A percentile compares a stretch with the other conserved stretches of the same genome.
Conservation (phyloP, 2,888 invertebrate species). For the Agriopis marginaria region DNA sequence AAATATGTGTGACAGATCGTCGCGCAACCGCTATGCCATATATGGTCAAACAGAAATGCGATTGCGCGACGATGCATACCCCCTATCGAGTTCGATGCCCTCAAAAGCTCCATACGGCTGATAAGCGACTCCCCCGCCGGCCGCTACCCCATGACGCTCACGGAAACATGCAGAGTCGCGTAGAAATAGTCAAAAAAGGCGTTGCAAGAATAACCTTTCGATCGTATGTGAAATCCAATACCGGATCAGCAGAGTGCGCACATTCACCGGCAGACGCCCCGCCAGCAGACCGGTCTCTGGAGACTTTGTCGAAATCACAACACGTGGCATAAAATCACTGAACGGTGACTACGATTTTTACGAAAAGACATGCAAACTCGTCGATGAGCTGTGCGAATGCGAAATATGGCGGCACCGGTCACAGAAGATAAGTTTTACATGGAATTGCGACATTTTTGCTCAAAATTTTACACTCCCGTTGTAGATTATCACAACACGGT, state of each 20-base stretch:
- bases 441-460: constrained; percentile 63
- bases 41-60: constrained; percentile 81
- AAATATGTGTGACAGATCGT: constrained; percentile 71
- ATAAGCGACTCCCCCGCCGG: constrained; percentile 53
- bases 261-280: constrained; percentile 51
- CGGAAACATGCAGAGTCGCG: constrained; percentile 24
- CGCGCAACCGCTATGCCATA: constrained; percentile 75
- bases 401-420: constrained; percentile 86
- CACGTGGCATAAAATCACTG: constrained; percentile 85
- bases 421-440: constrained; percentile 64
- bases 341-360: constrained; percentile 80
- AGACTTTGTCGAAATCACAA: constrained; percentile 66
- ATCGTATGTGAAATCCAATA: constrained; percentile 83
- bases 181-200: constrained; percentile 78
- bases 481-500: constrained; percentile 65
- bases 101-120: constrained; percentile 59
- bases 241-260: constrained; percentile 58
- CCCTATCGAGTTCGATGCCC: constrained; percentile 79
- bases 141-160: constrained; percentile 32
- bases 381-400: constrained; percentile 81
- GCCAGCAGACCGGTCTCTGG: constrained; percentile 46
- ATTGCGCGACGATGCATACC: constrained; percentile 81
- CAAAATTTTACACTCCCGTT: constrained; percentile 56
- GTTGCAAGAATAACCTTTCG: constrained; percentile 77
- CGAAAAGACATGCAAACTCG: constrained; percentile 83